Evolutionary conservation across 2,888 invertebrate species (phyloP).

Genomic region (Agapetus fuscipes): DNA sequence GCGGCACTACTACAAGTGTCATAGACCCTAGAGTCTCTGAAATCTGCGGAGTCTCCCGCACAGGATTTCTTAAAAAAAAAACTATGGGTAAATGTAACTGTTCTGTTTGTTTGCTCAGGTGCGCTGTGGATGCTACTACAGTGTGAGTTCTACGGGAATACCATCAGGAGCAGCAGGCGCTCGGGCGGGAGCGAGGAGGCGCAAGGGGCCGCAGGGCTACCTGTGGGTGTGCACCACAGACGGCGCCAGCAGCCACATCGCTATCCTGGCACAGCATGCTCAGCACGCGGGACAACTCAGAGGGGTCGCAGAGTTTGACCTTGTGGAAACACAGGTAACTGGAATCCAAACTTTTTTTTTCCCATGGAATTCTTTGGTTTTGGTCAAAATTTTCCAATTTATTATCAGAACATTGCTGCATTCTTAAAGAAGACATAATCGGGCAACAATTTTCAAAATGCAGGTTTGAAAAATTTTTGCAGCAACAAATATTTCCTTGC

Average conservation of each 20-base stretch:
- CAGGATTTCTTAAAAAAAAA: too few relatives aligned
- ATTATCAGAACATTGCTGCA: too few relatives aligned
- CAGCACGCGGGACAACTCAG: conserved; percentile 64
- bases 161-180: conserved; percentile 24
- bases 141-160: conserved; percentile 49
- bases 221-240: conserved; percentile 87
- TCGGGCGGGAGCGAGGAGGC: conserved; percentile 44
- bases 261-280: conserved; percentile 64
- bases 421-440: too few relatives aligned
- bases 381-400: too few relatives aligned
- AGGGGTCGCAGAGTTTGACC: conserved; percentile 66
- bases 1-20: too few relatives aligned
- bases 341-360: too few relatives aligned
- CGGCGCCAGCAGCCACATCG: conserved; percentile 65
- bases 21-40: too few relatives aligned
- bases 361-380: background rate
- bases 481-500: too few relatives aligned
- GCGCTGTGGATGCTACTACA: conserved; percentile 85
- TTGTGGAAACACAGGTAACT: conserved; percentile 63
- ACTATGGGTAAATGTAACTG: conserved; percentile 2
- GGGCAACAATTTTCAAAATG: too few relatives aligned
- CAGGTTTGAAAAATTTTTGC: too few relatives aligned
- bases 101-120: conserved; percentile 45
- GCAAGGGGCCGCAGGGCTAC: conserved; percentile 65
- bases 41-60: too few relatives aligned